These are phyloP conservation scores for Engraulis encrasicolus DNA, from an alignment of 2,113 vertebrate genomes.

Conservation along the genomic window DNA sequence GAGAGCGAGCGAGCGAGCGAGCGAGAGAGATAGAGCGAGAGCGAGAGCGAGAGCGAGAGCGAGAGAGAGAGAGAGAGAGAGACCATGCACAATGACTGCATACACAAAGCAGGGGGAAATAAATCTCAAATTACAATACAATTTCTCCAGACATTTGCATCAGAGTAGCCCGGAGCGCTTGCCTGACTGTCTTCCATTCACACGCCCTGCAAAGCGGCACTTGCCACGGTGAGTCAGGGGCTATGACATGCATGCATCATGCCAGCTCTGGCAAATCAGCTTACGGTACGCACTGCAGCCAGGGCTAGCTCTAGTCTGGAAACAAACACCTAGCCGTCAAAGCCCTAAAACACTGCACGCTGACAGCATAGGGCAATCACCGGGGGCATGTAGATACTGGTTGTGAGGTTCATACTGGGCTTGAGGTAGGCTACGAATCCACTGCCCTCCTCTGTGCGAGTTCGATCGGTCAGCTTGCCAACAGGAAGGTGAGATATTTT, in stretches of 20 bases:
- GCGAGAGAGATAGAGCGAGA: too few species aligned
- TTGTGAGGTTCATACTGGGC: neutral
- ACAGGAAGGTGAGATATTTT: constrained; percentile 7
- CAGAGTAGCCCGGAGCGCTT: neutral
- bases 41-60: too few species aligned
- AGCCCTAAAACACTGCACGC: neutral
- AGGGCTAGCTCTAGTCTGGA: neutral
- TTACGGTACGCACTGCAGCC: too few species aligned
- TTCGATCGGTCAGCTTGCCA: neutral
- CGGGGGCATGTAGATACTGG: neutral
- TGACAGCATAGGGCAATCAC: neutral
- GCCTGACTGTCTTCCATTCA: neutral
- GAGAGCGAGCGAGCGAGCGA: too few species aligned
- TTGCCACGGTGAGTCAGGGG: neutral
- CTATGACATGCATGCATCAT: too few species aligned
- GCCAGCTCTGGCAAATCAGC: constrained; percentile 10
- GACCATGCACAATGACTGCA: too few species aligned
- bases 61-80: too few species aligned
- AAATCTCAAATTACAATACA: too few species aligned
- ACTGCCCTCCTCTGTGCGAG: neutral
- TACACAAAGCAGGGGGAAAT: too few species aligned
- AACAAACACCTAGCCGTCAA: neutral
- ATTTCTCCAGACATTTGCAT: neutral
- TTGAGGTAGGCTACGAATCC: neutral
- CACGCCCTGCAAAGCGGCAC: neutral